Conservation (phyloP, 1,140 invertebrate genomes). For the Macrotrachela quadricornifera region DNA sequence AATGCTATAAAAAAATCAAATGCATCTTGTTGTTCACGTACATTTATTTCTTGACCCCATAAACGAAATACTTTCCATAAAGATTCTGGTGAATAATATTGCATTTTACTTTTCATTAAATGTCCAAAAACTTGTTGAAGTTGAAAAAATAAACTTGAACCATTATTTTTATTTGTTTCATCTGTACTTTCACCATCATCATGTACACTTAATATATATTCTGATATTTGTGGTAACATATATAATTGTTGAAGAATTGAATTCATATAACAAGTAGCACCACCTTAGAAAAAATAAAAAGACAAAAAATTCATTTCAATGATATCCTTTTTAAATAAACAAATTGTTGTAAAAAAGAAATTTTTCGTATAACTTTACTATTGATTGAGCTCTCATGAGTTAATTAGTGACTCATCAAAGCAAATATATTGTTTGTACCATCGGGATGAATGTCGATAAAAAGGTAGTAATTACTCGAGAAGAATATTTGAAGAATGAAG, state of each 20-base stretch:
- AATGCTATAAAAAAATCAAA: slow-evolving; percentile 96
- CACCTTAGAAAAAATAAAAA: slow-evolving; percentile 22
- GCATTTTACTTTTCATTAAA: slow-evolving; percentile 78
- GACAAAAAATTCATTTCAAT: too few relatives aligned
- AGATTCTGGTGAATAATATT: slow-evolving; percentile 84
- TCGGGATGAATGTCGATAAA: too few relatives aligned
- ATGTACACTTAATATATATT: slow-evolving; percentile 18
- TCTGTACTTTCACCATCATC: slow-evolving; percentile 12
- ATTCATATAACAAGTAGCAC: slow-evolving; percentile 98
- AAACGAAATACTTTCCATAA: slow-evolving; percentile 93
- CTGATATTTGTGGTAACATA: slow-evolving; percentile 26
- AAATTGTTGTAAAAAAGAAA: too few relatives aligned
- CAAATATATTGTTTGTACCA: too few relatives aligned
- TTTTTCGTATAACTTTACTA: too few relatives aligned
- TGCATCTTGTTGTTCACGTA: slow-evolving; percentile 91
- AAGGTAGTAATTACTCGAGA: too few relatives aligned
- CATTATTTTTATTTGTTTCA: too few relatives aligned
- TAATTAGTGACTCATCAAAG: too few relatives aligned
- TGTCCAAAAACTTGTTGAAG: slow-evolving; percentile 93
- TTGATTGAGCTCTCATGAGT: too few relatives aligned
- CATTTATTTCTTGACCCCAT: slow-evolving; percentile 56
- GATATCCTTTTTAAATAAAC: too few relatives aligned
- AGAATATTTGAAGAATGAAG: too few relatives aligned
- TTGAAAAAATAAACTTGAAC: slow-evolving; percentile 51
- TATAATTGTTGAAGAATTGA: slow-evolving; percentile 71